Conservation (phyloP, 2,888 invertebrate species). For the Fabriciana adippe region DNA sequence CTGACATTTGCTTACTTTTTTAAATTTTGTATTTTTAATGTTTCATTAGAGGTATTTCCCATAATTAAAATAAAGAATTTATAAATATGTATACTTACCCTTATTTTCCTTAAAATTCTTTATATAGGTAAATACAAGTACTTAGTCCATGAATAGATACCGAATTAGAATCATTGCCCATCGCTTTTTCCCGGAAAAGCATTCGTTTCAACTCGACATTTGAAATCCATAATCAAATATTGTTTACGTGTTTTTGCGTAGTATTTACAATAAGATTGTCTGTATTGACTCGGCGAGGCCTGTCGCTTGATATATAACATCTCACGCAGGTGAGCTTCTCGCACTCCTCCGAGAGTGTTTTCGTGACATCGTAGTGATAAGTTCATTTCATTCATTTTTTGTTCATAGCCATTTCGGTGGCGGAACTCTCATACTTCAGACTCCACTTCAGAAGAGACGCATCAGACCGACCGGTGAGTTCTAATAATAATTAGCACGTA, state of each 20-base stretch:
- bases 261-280: slow-evolving; percentile 71
- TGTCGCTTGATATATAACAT: slow-evolving; percentile 63
- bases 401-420: slow-evolving; percentile 79
- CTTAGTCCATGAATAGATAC: not conserved
- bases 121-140: not conserved
- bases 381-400: slow-evolving; percentile 53
- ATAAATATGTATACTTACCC: too few relatives aligned
- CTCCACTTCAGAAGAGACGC: slow-evolving; percentile 55
- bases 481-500: slow-evolving; percentile 36
- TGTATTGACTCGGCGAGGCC: slow-evolving; percentile 61
- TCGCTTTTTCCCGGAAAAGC: slow-evolving; percentile 44
- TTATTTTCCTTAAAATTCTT: not conserved
- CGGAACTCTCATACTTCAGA: slow-evolving; percentile 58
- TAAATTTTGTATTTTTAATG: too few relatives aligned
- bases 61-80: too few relatives aligned
- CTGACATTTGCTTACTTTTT: too few relatives aligned
- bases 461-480: slow-evolving; percentile 66
- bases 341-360: slow-evolving; percentile 74
- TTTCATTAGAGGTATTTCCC: too few relatives aligned
- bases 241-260: slow-evolving; percentile 68
- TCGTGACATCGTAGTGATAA: slow-evolving; percentile 61
- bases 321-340: slow-evolving; percentile 45
- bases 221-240: slow-evolving; percentile 69
- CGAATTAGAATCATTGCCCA: slow-evolving; percentile 14
- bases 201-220: slow-evolving; percentile 46